Percentiles rank a stretch among this genome's conserved stretches.
Evolutionary conservation across 2,888 invertebrate genomes (phyloP).

Genomic region (Amiota communis): DNA sequence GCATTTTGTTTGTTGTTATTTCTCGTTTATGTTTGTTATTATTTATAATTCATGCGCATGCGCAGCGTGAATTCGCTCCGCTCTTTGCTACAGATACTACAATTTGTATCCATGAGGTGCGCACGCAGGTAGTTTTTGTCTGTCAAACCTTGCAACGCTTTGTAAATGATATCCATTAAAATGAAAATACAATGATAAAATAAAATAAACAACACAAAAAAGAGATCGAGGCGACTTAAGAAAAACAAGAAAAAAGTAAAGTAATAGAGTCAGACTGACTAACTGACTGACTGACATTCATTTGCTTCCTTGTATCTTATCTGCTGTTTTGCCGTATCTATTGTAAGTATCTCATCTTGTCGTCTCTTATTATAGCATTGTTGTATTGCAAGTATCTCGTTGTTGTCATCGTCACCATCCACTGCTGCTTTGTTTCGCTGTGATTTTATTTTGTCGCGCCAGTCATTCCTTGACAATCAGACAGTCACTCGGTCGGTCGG

Average conservation of each 20-base stretch:
- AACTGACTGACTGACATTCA: too few relatives aligned
- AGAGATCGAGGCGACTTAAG: not conserved
- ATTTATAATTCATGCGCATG: constrained; percentile 42
- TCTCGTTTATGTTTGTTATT: not conserved
- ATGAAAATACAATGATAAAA: not conserved
- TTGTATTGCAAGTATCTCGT: not conserved
- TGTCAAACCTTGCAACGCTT: too few relatives aligned
- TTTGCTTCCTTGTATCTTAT: too few relatives aligned
- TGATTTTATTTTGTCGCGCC: not conserved
- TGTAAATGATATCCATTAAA: too few relatives aligned
- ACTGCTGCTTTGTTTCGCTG: not conserved
- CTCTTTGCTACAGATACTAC: not conserved
- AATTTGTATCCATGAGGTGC: too few relatives aligned
- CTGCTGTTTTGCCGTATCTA: too few relatives aligned
- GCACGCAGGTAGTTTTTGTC: too few relatives aligned
- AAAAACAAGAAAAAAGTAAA: not conserved
- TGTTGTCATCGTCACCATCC: not conserved
- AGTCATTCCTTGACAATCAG: not conserved
- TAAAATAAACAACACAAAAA: not conserved
- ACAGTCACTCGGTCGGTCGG: constrained; percentile 4
- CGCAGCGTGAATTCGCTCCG: constrained; percentile 37
- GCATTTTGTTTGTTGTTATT: constrained; percentile 47
- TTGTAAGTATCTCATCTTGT: too few relatives aligned
- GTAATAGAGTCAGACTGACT: too few relatives aligned
- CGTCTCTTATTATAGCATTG: too few relatives aligned